phyloP scores from a whole-genome alignment of 1,140 invertebrate genomes.

The Lordiphosa collinella region DNA sequence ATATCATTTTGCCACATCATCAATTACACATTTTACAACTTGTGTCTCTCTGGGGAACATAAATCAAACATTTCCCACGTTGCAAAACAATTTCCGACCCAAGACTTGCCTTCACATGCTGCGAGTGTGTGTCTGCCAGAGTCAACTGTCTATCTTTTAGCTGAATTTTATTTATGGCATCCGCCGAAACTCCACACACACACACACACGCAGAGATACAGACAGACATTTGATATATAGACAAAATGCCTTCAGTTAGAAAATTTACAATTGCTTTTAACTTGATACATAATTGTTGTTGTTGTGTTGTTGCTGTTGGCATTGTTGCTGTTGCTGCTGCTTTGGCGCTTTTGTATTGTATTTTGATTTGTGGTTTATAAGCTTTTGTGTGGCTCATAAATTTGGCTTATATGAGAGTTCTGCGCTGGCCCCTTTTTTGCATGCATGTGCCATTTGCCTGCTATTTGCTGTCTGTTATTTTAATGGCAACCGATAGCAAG shows the following conservation, averaged over 20 bases:
- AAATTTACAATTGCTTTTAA: conserved; percentile 74
- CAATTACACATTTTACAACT: conserved; percentile 77
- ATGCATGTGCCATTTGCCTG: conserved; percentile 25
- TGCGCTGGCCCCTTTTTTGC: not conserved
- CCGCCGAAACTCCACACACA: conserved; percentile 62
- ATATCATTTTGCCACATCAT: conserved; percentile 72
- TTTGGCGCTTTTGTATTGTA: conserved; percentile 65
- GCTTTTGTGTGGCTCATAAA: conserved; percentile 67
- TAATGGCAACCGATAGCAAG: conserved; percentile 5
- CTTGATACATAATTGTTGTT: conserved; percentile 68
- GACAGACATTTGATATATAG: conserved; percentile 67
- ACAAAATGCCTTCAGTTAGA: conserved; percentile 73
- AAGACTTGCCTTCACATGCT: conserved; percentile 35
- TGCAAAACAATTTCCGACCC: conserved; percentile 75
- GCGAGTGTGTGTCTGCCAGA: conserved; percentile 7
- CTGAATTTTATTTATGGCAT: conserved; percentile 74
- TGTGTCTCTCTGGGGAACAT: conserved; percentile 41
- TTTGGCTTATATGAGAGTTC: conserved; percentile 50
- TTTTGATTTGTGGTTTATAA: conserved; percentile 73
- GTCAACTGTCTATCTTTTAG: conserved; percentile 62
- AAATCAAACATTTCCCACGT: conserved; percentile 77
- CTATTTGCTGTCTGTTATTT: conserved; percentile 13
- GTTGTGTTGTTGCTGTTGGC: conserved; percentile 24
- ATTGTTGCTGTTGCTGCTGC: conserved; percentile 8
- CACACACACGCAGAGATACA: conserved; percentile 7